Evolutionary conservation across 1,140 invertebrate species (phyloP), one percentile per base, ranked within the genome.

Genomic region (Lucilia sericata): DNA sequence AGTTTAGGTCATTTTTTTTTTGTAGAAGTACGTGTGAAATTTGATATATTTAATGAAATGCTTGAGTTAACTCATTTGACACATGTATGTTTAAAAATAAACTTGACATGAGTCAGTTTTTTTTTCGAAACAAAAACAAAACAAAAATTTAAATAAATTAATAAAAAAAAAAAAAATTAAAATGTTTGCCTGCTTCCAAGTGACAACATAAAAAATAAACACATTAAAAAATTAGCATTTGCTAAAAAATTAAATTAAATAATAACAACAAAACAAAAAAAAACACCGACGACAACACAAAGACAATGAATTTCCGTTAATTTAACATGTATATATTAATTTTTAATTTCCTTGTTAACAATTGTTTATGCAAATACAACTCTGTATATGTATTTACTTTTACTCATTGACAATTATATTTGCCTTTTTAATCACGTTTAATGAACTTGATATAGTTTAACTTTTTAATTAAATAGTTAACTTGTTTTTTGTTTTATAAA

Each of bases 291-390:
- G 65, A 25, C 51, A 60, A 60, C 7, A 42, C 42, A 42, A 42
- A 42, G 51, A 60, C 65, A 70, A 70, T 70, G 65, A 17, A 70
- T 70, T 70, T 70, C 65, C 65, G 65, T 70, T 21, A 70, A 70
- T 21, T 70, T 21, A 70, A 21, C 65, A 70, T 70, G 65, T 70
- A 21, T 5, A 5, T 14, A n/a, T 70, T 70, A 19, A 70, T 70
- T 70, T 42, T 70, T 19, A 21, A 70, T 21, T 70, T 70, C 65
- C 65, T 70, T 70, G 65, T 70, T 70, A 70, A 21, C n/a, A 55
- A 55, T 55, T 17, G 12, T 4, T 55, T 55, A 55, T 55, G 51
- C 51, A 55, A 55, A 55, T n/a, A 55, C 25, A 30, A 30, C 25
- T 30, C 25, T 55, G 9, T 12, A 51, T 51, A 17, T 14, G 51